Evolutionary conservation across 2,113 vertebrate species (phyloP), one percentile per base, ranked within the genome.

Genomic region (Archilochus colubris): DNA sequence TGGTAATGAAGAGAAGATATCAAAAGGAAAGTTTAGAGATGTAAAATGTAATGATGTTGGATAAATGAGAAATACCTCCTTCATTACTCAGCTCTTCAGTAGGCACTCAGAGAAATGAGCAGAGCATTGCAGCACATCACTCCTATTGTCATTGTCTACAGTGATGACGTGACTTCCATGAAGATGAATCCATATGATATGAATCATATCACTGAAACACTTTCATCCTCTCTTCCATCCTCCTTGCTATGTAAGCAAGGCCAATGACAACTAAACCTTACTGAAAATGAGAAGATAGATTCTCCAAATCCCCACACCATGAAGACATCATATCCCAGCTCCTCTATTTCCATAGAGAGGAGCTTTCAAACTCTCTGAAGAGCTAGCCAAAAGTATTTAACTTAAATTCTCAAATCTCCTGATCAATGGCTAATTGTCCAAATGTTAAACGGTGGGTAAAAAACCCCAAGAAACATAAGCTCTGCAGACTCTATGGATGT

Each of bases 1-100:
- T 92, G 81, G 31, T 74, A 92, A 92, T 94, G 87, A 96, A 62
- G 51, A 68, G 54, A 85, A 63, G 83, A 72, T 92, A 94, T 93
- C 70, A 61, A 64, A 94, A 92, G n/a, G 51, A 85, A 88, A 96
- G 64, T 76, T 96, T 48, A 4, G 43, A 79, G 58, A 57, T 55
- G 53, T 61, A 87, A 86, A 86, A 87, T 53, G 55, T 43, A 89
- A 77, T 63, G 59, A 69, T 48, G 59, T 28, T 62, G 91, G 87
- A 85, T 91, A 78, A 83, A 86, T 59, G 77, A 31, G 59, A 73
- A 94, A 59, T 69, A 84, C 40, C 33, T 74, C 55, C 14, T 38
- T 63, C 68, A 10, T 66, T 88, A 54, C 72, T 44, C 36, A n/a
- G 25, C 14, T 89, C 40, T 92, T 75, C 46, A 58, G 36, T 1